Evolutionary conservation across 1,140 invertebrate species (phyloP), one percentile per base, ranked within the genome.

Genomic region (Danaus plexippus): DNA sequence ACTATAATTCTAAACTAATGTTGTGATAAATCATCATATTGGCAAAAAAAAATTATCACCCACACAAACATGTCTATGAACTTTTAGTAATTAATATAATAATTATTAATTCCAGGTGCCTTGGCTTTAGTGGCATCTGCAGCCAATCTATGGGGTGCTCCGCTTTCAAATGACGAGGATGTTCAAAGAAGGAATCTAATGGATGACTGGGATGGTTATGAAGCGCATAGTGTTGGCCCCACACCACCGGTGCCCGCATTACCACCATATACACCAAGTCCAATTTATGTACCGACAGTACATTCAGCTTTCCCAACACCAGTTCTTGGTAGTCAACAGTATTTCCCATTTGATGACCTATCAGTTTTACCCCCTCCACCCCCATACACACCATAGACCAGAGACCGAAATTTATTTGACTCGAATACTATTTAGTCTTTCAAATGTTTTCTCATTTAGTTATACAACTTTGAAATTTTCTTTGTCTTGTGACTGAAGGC

Each of bases 321-420:
- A 41, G 73, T 78, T 3, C 73, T 79, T 51, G 88, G 75, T 42
- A 63, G 63, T 47, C 88, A 79, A 67, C 88, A 85, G 63, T 84
- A 77, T 66, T 87, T 75, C 63, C 87, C 77, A 54, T 89, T 80
- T 67, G 88, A 77, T 71, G 88, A 74, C 73, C 83, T 77, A 58
- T 88, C 77, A 49, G 75, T 77, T 57, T 59, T 88, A 48, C 88
- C 88, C 2, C 88, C 89, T 0, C 84, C 84, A 1, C 89, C 89
- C 9, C 89, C 89, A 41, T 89, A 89, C 57, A 86, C 88, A 1
- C 89, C 89, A 52, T 89, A 63, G 74, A 52, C 44, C 22, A 53
- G 40, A 63, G 74, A 52, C 44, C 22, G 50, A 41, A 49, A 32
- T 15, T 53, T 6, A 52, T 32, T 32, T 32, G 22, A 32, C 22